Evolutionary conservation across 1,140 invertebrate species (phyloP), one percentile per base, ranked within the genome.

Genomic region (Euura lappo): DNA sequence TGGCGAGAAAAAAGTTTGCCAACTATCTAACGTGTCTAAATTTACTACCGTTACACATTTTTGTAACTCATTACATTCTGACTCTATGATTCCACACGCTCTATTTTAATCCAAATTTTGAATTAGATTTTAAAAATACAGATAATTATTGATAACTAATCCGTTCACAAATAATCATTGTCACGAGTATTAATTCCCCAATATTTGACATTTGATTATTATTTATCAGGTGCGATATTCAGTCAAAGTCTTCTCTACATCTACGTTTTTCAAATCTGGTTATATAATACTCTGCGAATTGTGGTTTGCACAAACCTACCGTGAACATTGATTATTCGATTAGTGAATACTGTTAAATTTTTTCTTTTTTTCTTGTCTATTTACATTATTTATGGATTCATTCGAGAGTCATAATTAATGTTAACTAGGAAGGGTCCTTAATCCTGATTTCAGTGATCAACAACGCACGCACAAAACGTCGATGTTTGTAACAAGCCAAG

Each of bases 351-450:
- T 68, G 10, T 42, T 68, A 3, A 42, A 44, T 42, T 64, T 64
- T 10, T 68, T 68, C 28, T 28, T 64, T 13, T 1, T 28, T 28
- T 28, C 28, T 28, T 28, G 0, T 8, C 13, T 68, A 68, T 68
- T 68, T 68, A 68, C 66, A 68, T 68, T 68, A 68, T 5, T 10
- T 44, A 68, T 68, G 44, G 66, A 68, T 68, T 68, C 66, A 42
- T 60, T 60, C 13, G 3, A n/a, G 13, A 60, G 13, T 60, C 13
- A 5, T 60, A 60, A 4, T 11, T 60, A 6, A 60, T 60, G 13
- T 60, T 60, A 60, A 60, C 2, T 60, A 60, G 51, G 51, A 60
- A 60, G 51, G 51, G 51, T 60, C 51, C 51, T 60, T 60, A n/a
- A 60, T 60, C 51, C 51, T 60, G 51, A 60, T 60, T 8, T 60